A percentile compares a stretch with the other conserved stretches of the same genome.
These are phyloP conservation scores for Atethmia centrago DNA, from an alignment of 2,888 invertebrate genomes.

Conservation along the genomic window DNA sequence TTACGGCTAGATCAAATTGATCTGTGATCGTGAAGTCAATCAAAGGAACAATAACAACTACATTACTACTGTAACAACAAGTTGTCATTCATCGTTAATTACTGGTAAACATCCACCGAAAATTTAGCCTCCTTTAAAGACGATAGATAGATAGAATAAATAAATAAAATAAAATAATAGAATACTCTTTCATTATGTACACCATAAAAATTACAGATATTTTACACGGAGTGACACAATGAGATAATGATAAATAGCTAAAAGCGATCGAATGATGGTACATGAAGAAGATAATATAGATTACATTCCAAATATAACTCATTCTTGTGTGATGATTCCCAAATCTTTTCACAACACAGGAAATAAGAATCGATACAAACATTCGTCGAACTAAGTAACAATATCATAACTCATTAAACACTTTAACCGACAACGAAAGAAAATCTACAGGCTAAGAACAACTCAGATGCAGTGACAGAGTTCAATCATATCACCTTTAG, in stretches of 20 bases:
- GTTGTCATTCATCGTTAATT: conserved; percentile 36
- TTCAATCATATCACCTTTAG: neutral
- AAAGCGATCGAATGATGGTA: neutral
- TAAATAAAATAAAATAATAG: too few relatives aligned
- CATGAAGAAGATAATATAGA: neutral
- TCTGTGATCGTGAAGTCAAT: conserved; percentile 28
- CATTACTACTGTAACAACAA: conserved; percentile 27
- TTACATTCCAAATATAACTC: neutral
- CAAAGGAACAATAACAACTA: conserved; percentile 27
- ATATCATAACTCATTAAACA: neutral
- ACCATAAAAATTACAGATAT: too few relatives aligned
- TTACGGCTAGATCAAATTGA: conserved; percentile 41
- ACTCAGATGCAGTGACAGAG: neutral
- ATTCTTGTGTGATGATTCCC: neutral
- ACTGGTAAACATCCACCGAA: conserved; percentile 5
- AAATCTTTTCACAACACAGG: neutral
- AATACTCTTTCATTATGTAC: too few relatives aligned
- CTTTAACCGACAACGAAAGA: neutral
- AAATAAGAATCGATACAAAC: neutral
- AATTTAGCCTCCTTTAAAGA: neutral
- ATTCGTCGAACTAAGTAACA: neutral
- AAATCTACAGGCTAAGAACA: neutral
- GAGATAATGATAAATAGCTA: too few relatives aligned
- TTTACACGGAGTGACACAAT: too few relatives aligned
- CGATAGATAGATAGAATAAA: too few relatives aligned